Evolutionary conservation across 1,140 invertebrate genomes (phyloP), one percentile per base, ranked within the genome.

Genomic region (Rhysida immarginata): DNA sequence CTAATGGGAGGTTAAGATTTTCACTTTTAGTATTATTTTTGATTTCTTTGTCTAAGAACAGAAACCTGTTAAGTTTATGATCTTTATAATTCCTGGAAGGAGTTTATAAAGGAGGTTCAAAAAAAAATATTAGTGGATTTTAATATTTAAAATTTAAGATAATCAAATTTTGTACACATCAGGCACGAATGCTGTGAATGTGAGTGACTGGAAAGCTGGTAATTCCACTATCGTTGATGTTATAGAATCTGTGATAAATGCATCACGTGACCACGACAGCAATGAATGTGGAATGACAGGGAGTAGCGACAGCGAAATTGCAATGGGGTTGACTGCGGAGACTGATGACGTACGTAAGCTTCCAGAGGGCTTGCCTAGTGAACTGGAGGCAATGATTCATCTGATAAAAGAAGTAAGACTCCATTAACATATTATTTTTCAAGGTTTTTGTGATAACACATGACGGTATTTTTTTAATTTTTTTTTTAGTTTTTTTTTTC

Each of bases 181-280:
- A n/a, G n/a, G n/a, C n/a, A n/a, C n/a, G n/a, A n/a, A n/a, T n/a
- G n/a, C n/a, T n/a, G n/a, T n/a, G n/a, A n/a, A n/a, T n/a, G n/a
- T n/a, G n/a, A n/a, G n/a, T n/a, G 58, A 60, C 61, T 64, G 14
- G 69, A 71, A 58, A 21, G 14, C 3, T 51, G 43, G 54, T 46
- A 42, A 57, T 26, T 58, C 61, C 26, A 59, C 60, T 35, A 62
- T 70, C 24, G 57, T 54, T 51, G 74, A 74, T 59, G 73, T 72
- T 21, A 78, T 79, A 58, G 77, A 78, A 55, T 77, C 76, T 45
- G 77, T 79, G 16, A 69, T 78, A 2, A 77, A 72, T 61, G 73
- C 71, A 25, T 67, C 69, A 11, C 63, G 67, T 55, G 66, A 68
- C 53, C 26, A 14, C 23, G 35, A 53, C 14, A 53, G 26, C 16